Conservation (phyloP, 2,113 vertebrate species). For the Rhagologus leucostigma region DNA sequence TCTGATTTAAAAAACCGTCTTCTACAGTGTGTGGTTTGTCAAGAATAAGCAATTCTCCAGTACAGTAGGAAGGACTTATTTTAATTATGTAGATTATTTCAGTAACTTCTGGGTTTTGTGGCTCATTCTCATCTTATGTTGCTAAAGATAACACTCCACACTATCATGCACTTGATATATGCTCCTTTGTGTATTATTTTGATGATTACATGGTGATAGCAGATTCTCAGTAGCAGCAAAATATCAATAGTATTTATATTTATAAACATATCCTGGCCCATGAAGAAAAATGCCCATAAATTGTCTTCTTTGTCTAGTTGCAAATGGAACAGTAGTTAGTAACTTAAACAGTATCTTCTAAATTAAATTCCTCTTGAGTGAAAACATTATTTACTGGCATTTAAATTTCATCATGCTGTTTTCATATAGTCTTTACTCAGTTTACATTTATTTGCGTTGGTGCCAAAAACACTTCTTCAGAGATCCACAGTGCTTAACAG, state of each 20-base stretch:
- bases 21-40: neutral
- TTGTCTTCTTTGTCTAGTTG: neutral
- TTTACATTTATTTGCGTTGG: conserved; percentile 2
- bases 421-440: conserved; percentile 6
- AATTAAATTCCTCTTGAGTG: neutral
- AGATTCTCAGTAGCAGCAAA: neutral
- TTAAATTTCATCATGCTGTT: conserved; percentile 41
- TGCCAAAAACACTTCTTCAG: neutral
- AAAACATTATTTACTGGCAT: conserved; percentile 4
- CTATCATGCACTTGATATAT: neutral
- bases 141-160: neutral
- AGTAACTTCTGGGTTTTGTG: neutral
- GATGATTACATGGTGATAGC: neutral
- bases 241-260: neutral
- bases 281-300: neutral
- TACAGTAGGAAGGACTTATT: neutral
- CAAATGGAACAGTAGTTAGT: neutral
- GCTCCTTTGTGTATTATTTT: neutral
- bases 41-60: neutral
- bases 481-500: neutral
- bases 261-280: neutral
- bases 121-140: neutral
- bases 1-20: neutral
- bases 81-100: neutral
- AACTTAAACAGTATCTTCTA: neutral